Evolutionary conservation across 1,140 invertebrate genomes (phyloP).

Genomic region (Neodiprion lecontei): DNA sequence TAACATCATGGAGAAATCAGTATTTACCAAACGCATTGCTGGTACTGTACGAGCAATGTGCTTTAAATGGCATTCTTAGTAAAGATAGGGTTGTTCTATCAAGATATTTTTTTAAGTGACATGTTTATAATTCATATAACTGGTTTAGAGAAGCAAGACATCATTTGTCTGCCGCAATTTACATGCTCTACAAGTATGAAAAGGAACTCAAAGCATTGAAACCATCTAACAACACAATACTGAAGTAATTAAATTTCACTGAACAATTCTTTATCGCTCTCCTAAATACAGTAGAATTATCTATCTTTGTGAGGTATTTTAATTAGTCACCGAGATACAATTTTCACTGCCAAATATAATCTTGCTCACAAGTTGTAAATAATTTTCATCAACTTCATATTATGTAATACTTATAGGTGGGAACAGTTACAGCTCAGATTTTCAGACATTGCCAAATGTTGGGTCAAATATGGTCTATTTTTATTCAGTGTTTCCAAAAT

Average conservation of each 20-base stretch:
- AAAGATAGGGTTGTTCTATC: too few relatives aligned
- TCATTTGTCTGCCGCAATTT: slow-evolving; percentile 64
- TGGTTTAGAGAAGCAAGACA: slow-evolving; percentile 62
- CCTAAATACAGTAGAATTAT: too few relatives aligned
- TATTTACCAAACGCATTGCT: too few relatives aligned
- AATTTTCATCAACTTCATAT: not conserved
- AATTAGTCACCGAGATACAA: too few relatives aligned
- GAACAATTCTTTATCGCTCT: not conserved
- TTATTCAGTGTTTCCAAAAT: slow-evolving; percentile 66
- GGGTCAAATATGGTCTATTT: slow-evolving; percentile 70
- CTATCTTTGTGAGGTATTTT: too few relatives aligned
- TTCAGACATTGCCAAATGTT: slow-evolving; percentile 69
- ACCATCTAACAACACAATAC: slow-evolving; percentile 13
- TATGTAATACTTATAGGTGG: slow-evolving; percentile 44
- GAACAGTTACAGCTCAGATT: slow-evolving; percentile 63
- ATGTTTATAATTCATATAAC: too few relatives aligned
- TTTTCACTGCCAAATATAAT: not conserved
- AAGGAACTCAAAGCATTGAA: slow-evolving; percentile 56
- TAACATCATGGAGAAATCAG: too few relatives aligned
- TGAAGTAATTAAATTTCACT: not conserved
- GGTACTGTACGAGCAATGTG: too few relatives aligned
- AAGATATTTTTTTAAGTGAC: too few relatives aligned
- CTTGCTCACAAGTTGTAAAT: slow-evolving; percentile 6
- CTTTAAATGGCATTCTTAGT: too few relatives aligned
- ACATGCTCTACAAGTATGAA: slow-evolving; percentile 61